Evolutionary conservation across 2,888 invertebrate genomes (phyloP).

Genomic region (Tenthredo scrophulariae): DNA sequence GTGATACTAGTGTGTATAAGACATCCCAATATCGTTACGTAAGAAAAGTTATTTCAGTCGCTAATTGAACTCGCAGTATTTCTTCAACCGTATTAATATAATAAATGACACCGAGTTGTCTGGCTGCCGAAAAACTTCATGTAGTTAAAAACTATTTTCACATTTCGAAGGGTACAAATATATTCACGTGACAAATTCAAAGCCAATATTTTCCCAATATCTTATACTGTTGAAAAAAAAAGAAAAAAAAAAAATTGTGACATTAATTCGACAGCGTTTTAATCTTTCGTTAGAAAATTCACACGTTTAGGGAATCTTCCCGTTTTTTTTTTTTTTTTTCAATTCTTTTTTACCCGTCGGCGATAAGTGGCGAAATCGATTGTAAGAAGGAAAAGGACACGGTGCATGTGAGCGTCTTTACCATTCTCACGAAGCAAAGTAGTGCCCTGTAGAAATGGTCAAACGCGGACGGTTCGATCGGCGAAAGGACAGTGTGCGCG

Average conservation of each 20-base stretch:
- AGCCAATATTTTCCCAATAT: neutral
- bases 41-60: constrained; percentile 7
- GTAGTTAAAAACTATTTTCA: neutral
- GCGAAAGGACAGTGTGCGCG: constrained; percentile 8
- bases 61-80: constrained; percentile 19
- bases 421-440: constrained; percentile 27
- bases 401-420: neutral
- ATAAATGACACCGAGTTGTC: neutral
- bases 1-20: neutral
- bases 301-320: neutral
- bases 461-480: constrained; percentile 9
- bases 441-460: constrained; percentile 20
- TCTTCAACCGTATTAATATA: neutral
- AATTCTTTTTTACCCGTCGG: neutral
- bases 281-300: neutral
- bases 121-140: neutral
- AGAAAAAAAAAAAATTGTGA: neutral
- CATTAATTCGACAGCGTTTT: neutral
- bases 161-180: neutral
- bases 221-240: too few relatives aligned
- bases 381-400: neutral
- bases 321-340: neutral
- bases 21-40: neutral
- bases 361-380: constrained; percentile 8
- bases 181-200: neutral